Evolutionary conservation across 2,888 invertebrate species (phyloP).

Genomic region (Entomobrya proxima): DNA sequence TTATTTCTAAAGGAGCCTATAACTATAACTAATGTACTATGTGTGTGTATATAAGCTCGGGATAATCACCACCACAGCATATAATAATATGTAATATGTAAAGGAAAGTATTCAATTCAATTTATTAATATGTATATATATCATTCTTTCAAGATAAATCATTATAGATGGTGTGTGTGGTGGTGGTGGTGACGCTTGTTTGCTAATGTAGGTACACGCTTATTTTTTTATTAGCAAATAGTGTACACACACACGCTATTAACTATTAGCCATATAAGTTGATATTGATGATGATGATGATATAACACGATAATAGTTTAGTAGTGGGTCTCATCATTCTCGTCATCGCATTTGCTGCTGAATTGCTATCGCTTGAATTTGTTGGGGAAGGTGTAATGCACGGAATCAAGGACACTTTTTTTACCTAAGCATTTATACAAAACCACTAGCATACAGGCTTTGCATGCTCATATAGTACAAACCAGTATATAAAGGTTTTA

Average conservation of each 20-base stretch:
- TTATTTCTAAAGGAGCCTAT: no score
- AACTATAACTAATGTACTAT: no score
- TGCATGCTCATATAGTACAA: no score
- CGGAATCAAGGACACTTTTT: conserved; percentile 75
- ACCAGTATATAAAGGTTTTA: no score
- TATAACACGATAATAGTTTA: conserved; percentile 25
- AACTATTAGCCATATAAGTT: background rate
- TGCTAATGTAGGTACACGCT: background rate
- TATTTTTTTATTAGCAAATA: conserved; percentile 16
- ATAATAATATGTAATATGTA: no score
- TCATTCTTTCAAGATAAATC: conserved; percentile 31
- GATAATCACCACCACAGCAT: no score
- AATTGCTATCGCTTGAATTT: background rate
- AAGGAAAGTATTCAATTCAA: conserved; percentile 38
- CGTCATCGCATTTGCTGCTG: no score
- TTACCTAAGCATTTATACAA: conserved; percentile 37
- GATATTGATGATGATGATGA: background rate
- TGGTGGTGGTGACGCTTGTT: no score
- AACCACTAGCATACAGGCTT: no score
- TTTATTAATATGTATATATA: no score
- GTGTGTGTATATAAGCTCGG: no score
- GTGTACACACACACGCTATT: no score
- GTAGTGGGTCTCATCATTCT: conserved; percentile 7
- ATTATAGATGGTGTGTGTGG: background rate
- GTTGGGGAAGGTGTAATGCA: conserved; percentile 73